Conservation (phyloP, 92 coral and sea anemone species). For the Epizoanthus fatuus region DNA sequence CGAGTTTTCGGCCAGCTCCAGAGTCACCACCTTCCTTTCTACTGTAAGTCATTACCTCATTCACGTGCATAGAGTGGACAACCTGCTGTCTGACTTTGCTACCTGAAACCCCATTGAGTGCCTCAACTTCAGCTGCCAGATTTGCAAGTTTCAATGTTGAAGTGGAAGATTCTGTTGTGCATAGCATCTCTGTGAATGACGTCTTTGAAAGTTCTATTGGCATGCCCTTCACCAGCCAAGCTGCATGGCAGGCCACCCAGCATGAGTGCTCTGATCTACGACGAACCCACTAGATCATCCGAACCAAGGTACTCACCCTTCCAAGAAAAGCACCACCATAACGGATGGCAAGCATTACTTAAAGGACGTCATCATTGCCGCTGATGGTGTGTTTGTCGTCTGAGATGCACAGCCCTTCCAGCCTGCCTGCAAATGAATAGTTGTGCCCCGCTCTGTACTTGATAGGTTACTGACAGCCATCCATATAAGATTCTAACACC, state of each 20-base stretch:
- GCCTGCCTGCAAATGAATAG: background rate
- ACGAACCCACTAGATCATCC: conserved; percentile 1
- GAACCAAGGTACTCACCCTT: no score
- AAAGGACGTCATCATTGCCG: background rate
- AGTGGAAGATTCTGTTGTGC: conserved; percentile 36
- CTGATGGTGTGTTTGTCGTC: conserved; percentile 40
- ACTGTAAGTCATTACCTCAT: conserved; percentile 26
- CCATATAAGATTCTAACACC: conserved; percentile 35
- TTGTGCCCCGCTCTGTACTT: background rate
- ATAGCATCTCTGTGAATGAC: conserved; percentile 29
- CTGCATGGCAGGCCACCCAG: conserved; percentile 64
- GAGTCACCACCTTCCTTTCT: conserved; percentile 53
- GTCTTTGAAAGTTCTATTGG: background rate
- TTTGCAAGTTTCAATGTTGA: conserved; percentile 3
- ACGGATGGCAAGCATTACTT: background rate
- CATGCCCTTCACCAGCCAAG: background rate
- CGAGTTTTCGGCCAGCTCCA: conserved; percentile 19
- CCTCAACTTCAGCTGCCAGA: conserved; percentile 4
- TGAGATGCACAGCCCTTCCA: background rate
- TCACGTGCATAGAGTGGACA: background rate
- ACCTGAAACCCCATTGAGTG: conserved; percentile 18
- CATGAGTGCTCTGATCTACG: conserved; percentile 60
- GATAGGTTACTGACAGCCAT: conserved; percentile 27
- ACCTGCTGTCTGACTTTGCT: background rate
- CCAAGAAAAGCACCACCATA: background rate